Evolutionary conservation across 2,888 invertebrate genomes (phyloP), one percentile per base, ranked within the genome.

Genomic region (Lasioglossum pauxillum): DNA sequence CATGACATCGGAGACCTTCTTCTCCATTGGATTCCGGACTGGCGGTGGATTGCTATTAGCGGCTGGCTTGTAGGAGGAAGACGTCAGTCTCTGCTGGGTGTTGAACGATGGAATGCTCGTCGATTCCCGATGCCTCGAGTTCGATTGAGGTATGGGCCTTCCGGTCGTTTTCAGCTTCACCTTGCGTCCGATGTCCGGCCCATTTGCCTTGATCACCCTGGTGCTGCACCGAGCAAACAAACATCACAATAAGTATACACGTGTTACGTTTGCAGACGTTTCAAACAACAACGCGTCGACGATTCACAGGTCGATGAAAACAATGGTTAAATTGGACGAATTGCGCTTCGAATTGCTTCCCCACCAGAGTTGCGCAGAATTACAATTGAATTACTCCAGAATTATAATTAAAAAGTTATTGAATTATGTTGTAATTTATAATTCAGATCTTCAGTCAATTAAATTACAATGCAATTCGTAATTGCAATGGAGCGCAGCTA

Each of bases 171-270:
- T 98, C 95, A 97, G 96, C 95, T 98, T 98, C 91, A 98, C 98
- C 95, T 98, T 98, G 91, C 98, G 97, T 84, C 98, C 98, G 93
- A 98, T 98, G 95, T 98, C 98, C 93, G 97, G 98, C 95, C 98
- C 98, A 96, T 98, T 98, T 92, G 98, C 97, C 96, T 99, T 98
- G 95, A 99, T 99, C 95, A 98, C 99, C 95, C 98, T 97, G 93
- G 98, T 98, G 96, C 98, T 98, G 96, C 4, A 27, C 7, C 23
- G 46, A 80, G 86, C 23, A 83, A 75, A 82, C 16, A 4, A 12
- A 7, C 12, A 1, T 5, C 4, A 57, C 57, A 1, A 57, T 57
- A 12, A 57, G 4, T 19, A 49, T 7, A 7, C 49, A 41, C 41
- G 41, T 2, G 35, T 31, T 2, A 31, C 31, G 31, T 31, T 1